Evolutionary conservation across 2,888 invertebrate species (phyloP).

Genomic region (Hofmannophila pseudospretella): DNA sequence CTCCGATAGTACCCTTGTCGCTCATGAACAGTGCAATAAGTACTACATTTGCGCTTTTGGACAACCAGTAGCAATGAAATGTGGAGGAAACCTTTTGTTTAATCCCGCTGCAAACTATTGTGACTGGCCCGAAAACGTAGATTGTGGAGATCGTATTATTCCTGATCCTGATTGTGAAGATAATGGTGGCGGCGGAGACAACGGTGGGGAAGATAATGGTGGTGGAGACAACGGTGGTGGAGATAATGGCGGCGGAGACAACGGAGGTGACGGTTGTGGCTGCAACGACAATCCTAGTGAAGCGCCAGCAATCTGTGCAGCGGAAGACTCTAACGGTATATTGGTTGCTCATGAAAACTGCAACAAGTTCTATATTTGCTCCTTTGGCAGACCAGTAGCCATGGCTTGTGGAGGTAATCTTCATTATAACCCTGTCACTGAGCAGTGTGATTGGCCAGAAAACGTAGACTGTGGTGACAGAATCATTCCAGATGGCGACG

Average conservation of each 20-base stretch:
- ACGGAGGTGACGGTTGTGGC: constrained; percentile 8
- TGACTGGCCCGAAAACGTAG: constrained; percentile 34
- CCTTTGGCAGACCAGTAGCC: constrained; percentile 25
- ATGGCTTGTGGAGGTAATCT: constrained; percentile 23
- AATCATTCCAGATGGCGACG: constrained; percentile 10
- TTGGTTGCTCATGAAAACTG: constrained; percentile 38
- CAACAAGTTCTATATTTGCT: constrained; percentile 37
- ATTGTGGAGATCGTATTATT: too few species aligned
- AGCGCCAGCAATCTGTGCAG: constrained; percentile 33
- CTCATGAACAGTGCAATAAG: constrained; percentile 34
- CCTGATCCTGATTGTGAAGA: too few species aligned
- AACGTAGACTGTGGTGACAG: constrained; percentile 32
- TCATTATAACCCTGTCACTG: constrained; percentile 27
- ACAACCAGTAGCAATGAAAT: constrained; percentile 13
- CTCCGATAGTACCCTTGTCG: constrained; percentile 30
- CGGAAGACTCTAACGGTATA: constrained; percentile 25
- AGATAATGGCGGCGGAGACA: constrained; percentile 5
- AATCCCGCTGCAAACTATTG: constrained; percentile 29
- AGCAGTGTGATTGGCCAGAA: constrained; percentile 36
- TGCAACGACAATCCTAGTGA: constrained; percentile 30
- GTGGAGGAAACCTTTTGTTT: constrained; percentile 27
- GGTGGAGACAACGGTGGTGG: constrained; percentile 4
- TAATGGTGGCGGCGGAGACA: constrained; percentile 22
- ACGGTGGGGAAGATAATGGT: constrained; percentile 8
- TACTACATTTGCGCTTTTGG: constrained; percentile 35